Evolutionary conservation across 1,140 invertebrate genomes (phyloP).

Genomic region (Leptopilina boulardi): DNA sequence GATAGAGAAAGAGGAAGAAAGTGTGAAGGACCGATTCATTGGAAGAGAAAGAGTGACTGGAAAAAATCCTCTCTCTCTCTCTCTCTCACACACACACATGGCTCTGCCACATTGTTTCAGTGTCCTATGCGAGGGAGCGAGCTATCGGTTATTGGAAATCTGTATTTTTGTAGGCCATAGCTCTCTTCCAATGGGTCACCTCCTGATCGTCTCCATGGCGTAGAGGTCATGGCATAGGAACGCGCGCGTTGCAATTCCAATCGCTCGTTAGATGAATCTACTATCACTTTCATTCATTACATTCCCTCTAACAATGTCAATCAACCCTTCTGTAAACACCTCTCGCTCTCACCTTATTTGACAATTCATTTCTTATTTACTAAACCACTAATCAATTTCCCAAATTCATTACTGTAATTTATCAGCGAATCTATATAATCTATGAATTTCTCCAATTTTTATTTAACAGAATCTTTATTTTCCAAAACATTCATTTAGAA

Average conservation of each 20-base stretch:
- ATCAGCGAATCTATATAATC: too few species aligned
- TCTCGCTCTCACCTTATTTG: background rate
- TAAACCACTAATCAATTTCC: background rate
- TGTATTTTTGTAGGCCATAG: constrained; percentile 72
- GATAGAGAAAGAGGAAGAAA: constrained; percentile 42
- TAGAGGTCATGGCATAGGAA: constrained; percentile 21
- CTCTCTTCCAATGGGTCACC: constrained; percentile 61
- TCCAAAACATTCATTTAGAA: too few species aligned
- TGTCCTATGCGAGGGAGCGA: constrained; percentile 51
- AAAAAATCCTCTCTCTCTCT: constrained; percentile 40
- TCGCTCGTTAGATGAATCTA: constrained; percentile 19
- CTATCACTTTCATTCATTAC: constrained; percentile 11
- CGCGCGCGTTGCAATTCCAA: constrained; percentile 26
- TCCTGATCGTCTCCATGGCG: constrained; percentile 25
- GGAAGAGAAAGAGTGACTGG: constrained; percentile 32
- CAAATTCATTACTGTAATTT: background rate
- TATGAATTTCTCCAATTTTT: too few species aligned
- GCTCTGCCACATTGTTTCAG: constrained; percentile 60
- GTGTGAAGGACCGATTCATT: constrained; percentile 29
- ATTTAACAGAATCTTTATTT: too few species aligned
- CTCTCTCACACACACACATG: constrained; percentile 41
- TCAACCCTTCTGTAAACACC: background rate
- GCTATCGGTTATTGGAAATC: constrained; percentile 74
- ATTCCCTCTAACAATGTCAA: background rate
- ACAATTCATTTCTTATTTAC: background rate